Percentiles rank a stretch among this genome's conserved stretches.
phyloP scores from a whole-genome alignment of 2,797 vertebrate genomes.

The Leuciscus waleckii region DNA sequence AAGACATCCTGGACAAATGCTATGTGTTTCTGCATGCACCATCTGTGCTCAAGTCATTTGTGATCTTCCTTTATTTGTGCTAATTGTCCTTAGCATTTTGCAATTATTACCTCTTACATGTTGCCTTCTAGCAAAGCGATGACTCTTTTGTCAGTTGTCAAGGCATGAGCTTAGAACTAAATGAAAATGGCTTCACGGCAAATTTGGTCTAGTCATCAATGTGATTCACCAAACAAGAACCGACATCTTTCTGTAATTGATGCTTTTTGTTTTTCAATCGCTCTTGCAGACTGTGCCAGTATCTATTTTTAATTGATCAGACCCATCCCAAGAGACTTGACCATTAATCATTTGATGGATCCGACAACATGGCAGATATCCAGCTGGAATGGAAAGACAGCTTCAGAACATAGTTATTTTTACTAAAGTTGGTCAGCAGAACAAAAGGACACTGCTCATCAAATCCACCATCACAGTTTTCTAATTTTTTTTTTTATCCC shows the following conservation, averaged over 20 bases:
- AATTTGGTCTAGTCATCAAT: conserved; percentile 57
- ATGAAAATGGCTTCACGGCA: conserved; percentile 58
- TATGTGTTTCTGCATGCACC: conserved; percentile 46
- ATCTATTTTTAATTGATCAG: conserved; percentile 77
- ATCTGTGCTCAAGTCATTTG: conserved; percentile 56
- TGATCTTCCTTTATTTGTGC: conserved; percentile 51
- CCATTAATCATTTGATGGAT: conserved; percentile 73
- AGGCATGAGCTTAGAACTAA: conserved; percentile 47
- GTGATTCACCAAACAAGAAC: conserved; percentile 51
- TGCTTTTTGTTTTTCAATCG: conserved; percentile 62
- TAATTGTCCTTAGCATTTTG: conserved; percentile 53
- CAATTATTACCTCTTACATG: conserved; percentile 49
- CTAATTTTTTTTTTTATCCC: not conserved
- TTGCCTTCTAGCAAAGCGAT: conserved; percentile 45
- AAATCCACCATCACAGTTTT: conserved; percentile 9
- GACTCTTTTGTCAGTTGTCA: conserved; percentile 50
- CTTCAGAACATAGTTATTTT: conserved; percentile 75
- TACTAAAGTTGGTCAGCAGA: conserved; percentile 65
- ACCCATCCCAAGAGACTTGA: conserved; percentile 67
- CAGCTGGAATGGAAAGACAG: conserved; percentile 68
- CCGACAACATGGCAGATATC: conserved; percentile 66
- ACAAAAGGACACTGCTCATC: conserved; percentile 18
- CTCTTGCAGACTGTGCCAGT: conserved; percentile 62
- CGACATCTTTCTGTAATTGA: conserved; percentile 54
- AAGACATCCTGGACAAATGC: conserved; percentile 42